Evolutionary conservation across 2,888 invertebrate species (phyloP).

Genomic region (Acleris literana): DNA sequence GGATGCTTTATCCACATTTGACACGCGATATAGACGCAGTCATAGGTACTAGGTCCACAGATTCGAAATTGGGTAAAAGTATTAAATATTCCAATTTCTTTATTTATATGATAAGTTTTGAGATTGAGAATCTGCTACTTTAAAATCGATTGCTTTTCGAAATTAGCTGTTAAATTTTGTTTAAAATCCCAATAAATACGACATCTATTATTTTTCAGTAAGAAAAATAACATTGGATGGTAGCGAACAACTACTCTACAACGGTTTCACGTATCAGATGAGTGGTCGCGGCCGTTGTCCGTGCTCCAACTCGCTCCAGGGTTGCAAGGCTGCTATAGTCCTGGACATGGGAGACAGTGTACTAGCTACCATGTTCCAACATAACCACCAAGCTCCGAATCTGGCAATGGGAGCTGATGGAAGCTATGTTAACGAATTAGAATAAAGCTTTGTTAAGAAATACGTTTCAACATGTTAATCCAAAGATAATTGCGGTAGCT

Average conservation of each 20-base stretch:
- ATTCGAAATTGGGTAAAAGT: no score
- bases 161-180: no score
- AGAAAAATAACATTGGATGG: slow-evolving; percentile 8
- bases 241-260: slow-evolving; percentile 28
- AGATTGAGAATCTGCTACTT: no score
- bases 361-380: slow-evolving; percentile 29
- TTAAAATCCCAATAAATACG: no score
- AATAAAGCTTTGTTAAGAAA: not conserved
- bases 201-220: slow-evolving; percentile 16
- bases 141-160: no score
- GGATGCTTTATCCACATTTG: no score
- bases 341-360: slow-evolving; percentile 19
- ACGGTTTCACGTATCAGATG: slow-evolving; percentile 40
- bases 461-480: not conserved
- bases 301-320: slow-evolving; percentile 40
- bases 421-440: slow-evolving; percentile 5
- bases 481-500: not conserved
- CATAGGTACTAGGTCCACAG: no score
- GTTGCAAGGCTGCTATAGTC: slow-evolving; percentile 38
- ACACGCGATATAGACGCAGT: no score
- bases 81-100: no score
- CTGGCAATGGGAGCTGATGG: slow-evolving; percentile 12
- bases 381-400: slow-evolving; percentile 23
- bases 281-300: slow-evolving; percentile 39
- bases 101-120: no score